These are phyloP conservation scores for Porites cylindrica DNA, from an alignment of 92 coral and sea anemone species.

Conservation along the genomic window DNA sequence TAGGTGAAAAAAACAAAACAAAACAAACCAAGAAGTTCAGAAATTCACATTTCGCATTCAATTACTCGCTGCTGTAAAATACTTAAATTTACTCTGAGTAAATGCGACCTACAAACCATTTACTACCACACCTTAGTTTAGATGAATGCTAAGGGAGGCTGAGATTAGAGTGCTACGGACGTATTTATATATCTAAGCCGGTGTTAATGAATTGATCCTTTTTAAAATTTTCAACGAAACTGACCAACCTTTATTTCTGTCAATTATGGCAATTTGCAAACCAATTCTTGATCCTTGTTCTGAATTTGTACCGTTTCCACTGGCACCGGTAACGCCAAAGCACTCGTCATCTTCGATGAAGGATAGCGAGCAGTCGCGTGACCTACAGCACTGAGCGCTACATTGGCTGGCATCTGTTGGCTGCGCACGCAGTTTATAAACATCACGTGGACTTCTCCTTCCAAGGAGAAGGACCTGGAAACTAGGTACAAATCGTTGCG, in stretches of 20 bases:
- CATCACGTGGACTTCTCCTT: conserved; percentile 35
- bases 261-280: conserved; percentile 73
- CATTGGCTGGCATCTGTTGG: conserved; percentile 51
- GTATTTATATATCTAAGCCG: too few species aligned
- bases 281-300: conserved; percentile 24
- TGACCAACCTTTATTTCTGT: conserved; percentile 74
- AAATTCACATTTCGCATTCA: too few species aligned
- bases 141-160: too few species aligned
- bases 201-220: too few species aligned
- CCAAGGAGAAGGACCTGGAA: conserved; percentile 63
- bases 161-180: too few species aligned
- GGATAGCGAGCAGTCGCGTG: conserved; percentile 62
- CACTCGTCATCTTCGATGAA: conserved; percentile 70
- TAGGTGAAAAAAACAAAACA: too few species aligned
- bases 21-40: too few species aligned
- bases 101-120: too few species aligned
- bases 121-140: too few species aligned
- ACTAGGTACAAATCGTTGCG: conserved; percentile 71
- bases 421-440: conserved; percentile 43
- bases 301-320: background rate
- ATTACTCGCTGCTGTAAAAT: too few species aligned
- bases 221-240: background rate
- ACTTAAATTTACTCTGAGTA: too few species aligned
- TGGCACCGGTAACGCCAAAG: conserved; percentile 60
- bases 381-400: conserved; percentile 58